These are phyloP conservation scores for Arizona elegans DNA, from an alignment of 2,113 vertebrate species.

Conservation along the genomic window DNA sequence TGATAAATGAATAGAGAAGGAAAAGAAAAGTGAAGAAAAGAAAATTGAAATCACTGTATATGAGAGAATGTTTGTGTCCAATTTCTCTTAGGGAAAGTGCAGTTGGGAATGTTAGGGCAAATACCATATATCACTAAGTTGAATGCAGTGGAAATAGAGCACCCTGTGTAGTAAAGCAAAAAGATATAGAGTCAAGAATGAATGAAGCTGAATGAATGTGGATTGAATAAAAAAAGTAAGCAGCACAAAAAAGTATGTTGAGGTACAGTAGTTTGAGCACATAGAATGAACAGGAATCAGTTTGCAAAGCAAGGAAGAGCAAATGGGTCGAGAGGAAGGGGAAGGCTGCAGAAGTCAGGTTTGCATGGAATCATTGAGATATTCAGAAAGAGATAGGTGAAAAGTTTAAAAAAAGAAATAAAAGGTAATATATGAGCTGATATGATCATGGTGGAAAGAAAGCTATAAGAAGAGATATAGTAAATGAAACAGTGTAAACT, in stretches of 20 bases:
- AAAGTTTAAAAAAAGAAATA: neutral
- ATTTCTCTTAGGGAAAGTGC: neutral
- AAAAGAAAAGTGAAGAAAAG: too few species aligned
- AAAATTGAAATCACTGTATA: neutral
- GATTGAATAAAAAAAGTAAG: neutral
- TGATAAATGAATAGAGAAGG: neutral
- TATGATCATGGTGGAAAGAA: neutral
- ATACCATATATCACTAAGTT: neutral
- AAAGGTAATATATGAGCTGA: neutral
- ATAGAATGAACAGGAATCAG: neutral
- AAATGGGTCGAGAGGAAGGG: neutral
- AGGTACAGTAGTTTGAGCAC: neutral
- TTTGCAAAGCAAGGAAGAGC: neutral
- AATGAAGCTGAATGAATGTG: neutral
- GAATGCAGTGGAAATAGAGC: neutral
- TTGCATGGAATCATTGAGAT: neutral
- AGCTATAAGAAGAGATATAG: neutral
- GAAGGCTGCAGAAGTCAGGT: neutral
- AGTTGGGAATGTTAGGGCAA: neutral
- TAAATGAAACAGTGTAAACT: neutral
- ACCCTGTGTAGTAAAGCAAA: neutral
- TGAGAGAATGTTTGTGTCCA: neutral
- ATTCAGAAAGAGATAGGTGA: neutral
- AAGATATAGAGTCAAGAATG: neutral
- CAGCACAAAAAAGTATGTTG: neutral